These are phyloP conservation scores for Gortyna flavago DNA, from an alignment of 2,888 invertebrate species.

Conservation along the genomic window DNA sequence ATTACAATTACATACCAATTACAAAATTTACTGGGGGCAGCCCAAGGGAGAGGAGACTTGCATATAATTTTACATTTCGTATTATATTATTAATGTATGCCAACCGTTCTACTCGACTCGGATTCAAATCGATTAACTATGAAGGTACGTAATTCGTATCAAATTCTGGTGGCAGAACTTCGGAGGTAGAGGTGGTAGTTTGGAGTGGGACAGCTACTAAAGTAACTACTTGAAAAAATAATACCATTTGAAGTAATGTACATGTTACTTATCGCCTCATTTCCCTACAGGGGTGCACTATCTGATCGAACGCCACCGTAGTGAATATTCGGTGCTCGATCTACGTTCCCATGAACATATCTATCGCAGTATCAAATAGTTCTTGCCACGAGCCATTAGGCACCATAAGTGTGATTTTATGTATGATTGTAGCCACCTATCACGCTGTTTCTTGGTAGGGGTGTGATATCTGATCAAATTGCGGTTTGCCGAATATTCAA, in stretches of 20 bases:
- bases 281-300: slow-evolving; percentile 43
- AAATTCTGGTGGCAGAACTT: not conserved
- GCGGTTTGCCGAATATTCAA: slow-evolving; percentile 41
- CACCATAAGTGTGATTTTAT: slow-evolving; percentile 57
- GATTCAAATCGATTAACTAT: not conserved
- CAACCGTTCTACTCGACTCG: not conserved
- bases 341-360: slow-evolving; percentile 28
- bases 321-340: slow-evolving; percentile 46
- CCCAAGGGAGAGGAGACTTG: slow-evolving; percentile 11
- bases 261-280: slow-evolving; percentile 40
- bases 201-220: not conserved
- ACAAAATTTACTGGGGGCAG: slow-evolving; percentile 4
- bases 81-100: not conserved
- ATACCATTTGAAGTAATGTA: slow-evolving; percentile 27
- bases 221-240: not conserved
- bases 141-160: not conserved
- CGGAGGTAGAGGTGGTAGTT: not conserved
- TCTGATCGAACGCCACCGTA: slow-evolving; percentile 44
- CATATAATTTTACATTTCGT: slow-evolving; percentile 24
- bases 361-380: slow-evolving; percentile 47
- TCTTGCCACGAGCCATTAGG: slow-evolving; percentile 45
- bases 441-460: slow-evolving; percentile 37
- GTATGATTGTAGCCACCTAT: slow-evolving; percentile 41
- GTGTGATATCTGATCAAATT: slow-evolving; percentile 47
- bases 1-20: slow-evolving; percentile 42